Evolutionary conservation across 2,113 vertebrate species (phyloP).

Genomic region (Pardalotus punctatus): DNA sequence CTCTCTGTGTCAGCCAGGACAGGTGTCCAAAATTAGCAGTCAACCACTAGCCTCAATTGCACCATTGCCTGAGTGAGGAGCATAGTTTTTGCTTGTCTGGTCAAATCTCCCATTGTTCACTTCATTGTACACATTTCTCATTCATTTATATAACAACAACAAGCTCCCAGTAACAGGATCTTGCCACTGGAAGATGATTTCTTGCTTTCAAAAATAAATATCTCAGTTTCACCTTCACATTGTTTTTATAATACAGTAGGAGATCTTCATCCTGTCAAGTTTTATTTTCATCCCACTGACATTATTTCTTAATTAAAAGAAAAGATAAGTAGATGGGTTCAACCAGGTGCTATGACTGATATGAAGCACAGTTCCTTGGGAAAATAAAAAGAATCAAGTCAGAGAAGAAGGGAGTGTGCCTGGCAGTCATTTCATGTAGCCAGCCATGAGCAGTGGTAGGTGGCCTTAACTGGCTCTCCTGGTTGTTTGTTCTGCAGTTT

Average conservation of each 20-base stretch:
- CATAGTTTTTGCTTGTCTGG: neutral
- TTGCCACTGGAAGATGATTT: slow-evolving; percentile 32
- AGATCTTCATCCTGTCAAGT: slow-evolving; percentile 40
- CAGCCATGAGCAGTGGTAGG: neutral
- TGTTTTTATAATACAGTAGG: slow-evolving; percentile 15
- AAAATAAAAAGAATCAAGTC: slow-evolving; percentile 1
- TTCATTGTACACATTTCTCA: slow-evolving; percentile 6
- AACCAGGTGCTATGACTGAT: slow-evolving; percentile 38
- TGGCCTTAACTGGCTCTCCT: neutral
- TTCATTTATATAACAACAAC: slow-evolving; percentile 43
- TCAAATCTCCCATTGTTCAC: neutral
- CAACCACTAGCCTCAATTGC: slow-evolving; percentile 10
- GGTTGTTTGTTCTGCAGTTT: slow-evolving; percentile 43
- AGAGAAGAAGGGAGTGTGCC: neutral
- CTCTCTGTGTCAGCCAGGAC: slow-evolving; percentile 35
- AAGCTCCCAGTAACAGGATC: slow-evolving; percentile 20
- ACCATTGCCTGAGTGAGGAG: neutral
- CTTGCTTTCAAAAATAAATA: slow-evolving; percentile 38
- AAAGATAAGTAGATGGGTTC: slow-evolving; percentile 53
- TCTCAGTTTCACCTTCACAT: slow-evolving; percentile 5
- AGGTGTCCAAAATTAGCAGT: slow-evolving; percentile 35
- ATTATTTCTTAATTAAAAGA: slow-evolving; percentile 68
- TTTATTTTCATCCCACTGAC: slow-evolving; percentile 60
- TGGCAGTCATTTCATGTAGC: neutral
- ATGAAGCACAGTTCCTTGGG: neutral